phyloP scores from a whole-genome alignment of 2,888 invertebrate species.

The Orchesellides sinensis region DNA sequence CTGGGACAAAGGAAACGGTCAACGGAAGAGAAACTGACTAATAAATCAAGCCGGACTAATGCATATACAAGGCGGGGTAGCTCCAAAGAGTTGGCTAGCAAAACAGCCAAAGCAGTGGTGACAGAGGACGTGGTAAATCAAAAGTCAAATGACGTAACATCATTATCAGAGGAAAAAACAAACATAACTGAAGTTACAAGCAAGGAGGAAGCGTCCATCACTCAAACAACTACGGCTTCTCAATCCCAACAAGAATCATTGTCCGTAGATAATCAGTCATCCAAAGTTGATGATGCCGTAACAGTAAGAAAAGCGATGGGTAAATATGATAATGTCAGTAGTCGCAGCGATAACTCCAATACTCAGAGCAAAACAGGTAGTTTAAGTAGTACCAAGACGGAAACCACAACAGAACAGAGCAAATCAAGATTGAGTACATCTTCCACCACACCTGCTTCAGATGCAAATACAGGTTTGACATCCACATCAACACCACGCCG shows the following conservation, averaged over 20 bases:
- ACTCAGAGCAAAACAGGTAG: not conserved
- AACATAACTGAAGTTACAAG: not conserved
- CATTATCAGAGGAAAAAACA: not conserved
- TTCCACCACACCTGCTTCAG: constrained; percentile 2
- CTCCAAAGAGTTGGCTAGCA: constrained; percentile 50
- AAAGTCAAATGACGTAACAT: not conserved
- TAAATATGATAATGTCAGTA: constrained; percentile 4
- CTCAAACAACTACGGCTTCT: too few species aligned
- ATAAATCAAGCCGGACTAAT: constrained; percentile 2
- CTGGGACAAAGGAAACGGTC: constrained; percentile 24
- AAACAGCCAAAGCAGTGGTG: not conserved
- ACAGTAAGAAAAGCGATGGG: not conserved
- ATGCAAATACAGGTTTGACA: not conserved
- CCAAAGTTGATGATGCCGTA: not conserved
- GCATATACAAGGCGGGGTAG: constrained; percentile 44
- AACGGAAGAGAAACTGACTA: constrained; percentile 21
- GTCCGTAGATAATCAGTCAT: not conserved
- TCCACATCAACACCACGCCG: constrained; percentile 65
- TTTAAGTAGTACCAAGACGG: not conserved
- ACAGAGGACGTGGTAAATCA: too few species aligned
- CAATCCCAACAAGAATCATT: not conserved
- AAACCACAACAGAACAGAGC: too few species aligned
- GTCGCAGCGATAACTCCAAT: not conserved
- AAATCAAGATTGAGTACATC: not conserved
- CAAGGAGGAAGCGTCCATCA: too few species aligned